Evolutionary conservation across 1,140 invertebrate species (phyloP), one percentile per base, ranked within the genome.

Genomic region (Phthorimaea operculella): DNA sequence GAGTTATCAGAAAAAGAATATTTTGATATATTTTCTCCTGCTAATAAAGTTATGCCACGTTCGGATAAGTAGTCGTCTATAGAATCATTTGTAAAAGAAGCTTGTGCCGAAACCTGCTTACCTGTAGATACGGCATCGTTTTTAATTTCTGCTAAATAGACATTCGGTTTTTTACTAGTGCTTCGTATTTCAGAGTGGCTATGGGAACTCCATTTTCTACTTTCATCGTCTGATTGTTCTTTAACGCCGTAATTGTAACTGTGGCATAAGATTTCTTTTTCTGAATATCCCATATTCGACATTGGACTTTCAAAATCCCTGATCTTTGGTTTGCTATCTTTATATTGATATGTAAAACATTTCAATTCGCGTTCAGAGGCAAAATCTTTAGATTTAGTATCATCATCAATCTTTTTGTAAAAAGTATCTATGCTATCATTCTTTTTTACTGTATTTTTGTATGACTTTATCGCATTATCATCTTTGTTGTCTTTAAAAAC

Each of bases 41-140:
- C 68, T 11, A 74, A 54, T 33, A 68, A 74, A 9, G 74, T 63
- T 15, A 74, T 59, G 0, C 76, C 72, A 51, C 70, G 49, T 64
- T 80, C 76, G 6, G 74, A 78, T 21, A 83, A 16, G 17, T 75
- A 74, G 42, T 82, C 79, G 12, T 83, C 80, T 4, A 81, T 71
- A 2, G 79, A 82, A 54, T 84, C 81, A 34, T 82, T 83, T 0
- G 77, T 72, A 36, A 84, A 79, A 16, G 55, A 64, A 0, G 69
- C 75, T 55, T 84, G 77, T 12, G 74, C 78, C 0, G 36, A 39
- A 1, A n/a, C 36, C n/a, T 39, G 36, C 6, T 6, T 28, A 4
- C 21, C 21, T 28, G 21, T 28, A 28, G 21, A 28, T 6, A 28
- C 21, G 6, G 21, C 21, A 28, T 28, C 21, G 21, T 28, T 28